Base-by-base conservation (phyloP, 2,113 vertebrate genomes). In the Cacatua alba region DNA sequence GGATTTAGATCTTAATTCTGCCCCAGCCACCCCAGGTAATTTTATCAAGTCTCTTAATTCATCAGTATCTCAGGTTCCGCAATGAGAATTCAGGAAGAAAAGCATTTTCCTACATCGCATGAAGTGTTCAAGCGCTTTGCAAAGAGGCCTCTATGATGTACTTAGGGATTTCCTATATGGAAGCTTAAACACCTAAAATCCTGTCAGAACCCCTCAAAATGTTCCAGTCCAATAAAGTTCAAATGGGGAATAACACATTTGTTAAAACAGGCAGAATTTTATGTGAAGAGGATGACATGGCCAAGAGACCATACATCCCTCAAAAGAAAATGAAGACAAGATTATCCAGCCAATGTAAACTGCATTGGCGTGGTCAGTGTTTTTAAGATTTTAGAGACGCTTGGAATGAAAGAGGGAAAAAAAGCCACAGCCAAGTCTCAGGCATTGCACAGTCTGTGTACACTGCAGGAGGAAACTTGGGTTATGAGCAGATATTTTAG, bases 401-500 rank as follows among this genome's bases (percentile, higher is more conserved):
- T 97, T 97, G 96, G 97, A 97, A 96, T 46, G 92, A 88, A 85
- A 95, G 74, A 95, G 92, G 52, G 55, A 74, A 97, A 95, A 95
- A 92, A 91, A 67, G 10, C 17, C 64, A 69, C 88, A 81, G 90
- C 92, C 95, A 96, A 93, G 92, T 82, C 67, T 55, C 79, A 82
- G 94, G 91, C 83, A 75, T 20, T 23, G 12, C 86, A 49, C 68
- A 72, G 92, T 39, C 94, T 85, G 57, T 86, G 84, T 82, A 90
- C 82, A n/a, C 94, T 96, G 63, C 89, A 93, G 94, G 92, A 96
- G 97, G 95, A 96, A 97, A 96, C 95, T 4, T 96, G 93, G 92
- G 92, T 88, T 97, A 65, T 59, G 93, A 96, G 94, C 97, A 97
- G 97, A 97, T 97, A 97, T 97, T 97, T 97, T 94, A 94, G 89